Base-by-base conservation (phyloP, 1,140 invertebrate species). In the Nylanderia fulva region DNA sequence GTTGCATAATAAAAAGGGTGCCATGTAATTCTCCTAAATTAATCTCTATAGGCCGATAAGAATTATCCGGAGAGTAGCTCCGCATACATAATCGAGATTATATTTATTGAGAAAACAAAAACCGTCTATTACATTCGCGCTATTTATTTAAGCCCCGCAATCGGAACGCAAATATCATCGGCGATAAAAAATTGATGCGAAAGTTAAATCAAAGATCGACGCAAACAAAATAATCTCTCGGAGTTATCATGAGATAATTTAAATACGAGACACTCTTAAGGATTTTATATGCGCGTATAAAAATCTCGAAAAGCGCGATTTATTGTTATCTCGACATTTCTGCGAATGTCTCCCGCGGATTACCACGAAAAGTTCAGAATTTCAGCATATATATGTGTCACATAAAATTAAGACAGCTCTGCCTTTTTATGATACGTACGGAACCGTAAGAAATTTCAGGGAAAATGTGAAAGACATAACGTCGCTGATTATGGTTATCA, bases 1-100 rank as follows among this genome's bases (percentile, higher is more conserved):
- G 77, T 56, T 39, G 48, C 36, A 71, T 80, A 71, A 80, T 58
- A 56, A 48, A 29, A 63, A 76, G 21, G 39, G 2, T 33, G 42
- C 33, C 7, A 15, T 7, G n/a, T 79, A 79, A 80, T 71, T n/a
- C n/a, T 36, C 21, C 18, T 39, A 80, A 80, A 80, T 69, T 80
- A 80, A 80, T 80, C 66, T 80, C 18, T 71, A 71, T 80, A 29
- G 42, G 15, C 21, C 24, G 11, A 5, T 2, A 29, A 42, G 8
- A 11, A 58, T 82, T 48, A 24, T 0, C 45, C 33, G 8, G 27
- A 66, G 21, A 74, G 39, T 18, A 72, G 13, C 13, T n/a, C n/a
- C 24, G 3, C 52, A 1, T 71, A 56, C 45, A 33, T 11, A n/a
- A 27, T 13, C 36, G 36, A 42, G 21, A 42, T 8, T 33, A 39